Base-by-base conservation (phyloP, 2,113 vertebrate species). In the Chrysochloris asiatica region DNA sequence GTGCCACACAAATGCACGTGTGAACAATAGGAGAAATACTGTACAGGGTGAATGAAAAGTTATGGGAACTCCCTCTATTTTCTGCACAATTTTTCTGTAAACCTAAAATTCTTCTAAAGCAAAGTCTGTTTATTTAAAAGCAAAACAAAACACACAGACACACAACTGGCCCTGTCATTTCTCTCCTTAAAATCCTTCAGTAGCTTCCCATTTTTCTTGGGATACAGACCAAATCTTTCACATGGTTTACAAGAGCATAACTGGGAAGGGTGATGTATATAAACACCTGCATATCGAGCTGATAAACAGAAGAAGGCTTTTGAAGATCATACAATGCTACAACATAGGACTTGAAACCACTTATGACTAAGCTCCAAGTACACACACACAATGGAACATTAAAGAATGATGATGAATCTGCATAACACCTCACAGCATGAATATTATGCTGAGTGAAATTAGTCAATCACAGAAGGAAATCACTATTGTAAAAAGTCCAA, bases 201-300 rank as follows among this genome's bases (percentile, higher is more conserved):
- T 13, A 81, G 78, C n/a, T 19, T 77, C 28, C 52, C 73, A 24
- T 71, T 94, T 91, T 67, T 93, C 65, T 83, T 61, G 90, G 54
- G 43, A 81, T 84, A 84, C 71, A 87, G 80, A n/a, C 22, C 26
- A 48, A 75, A 54, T 80, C 80, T 91, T 92, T 75, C 59, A 24
- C 47, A 69, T 10, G n/a, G 38, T 47, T 47, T 91, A 67, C 63
- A 63, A 93, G 72, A 76, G 56, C 72, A 24, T 52, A 82, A 65
- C 47, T 33, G 41, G 76, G 21, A 71, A 86, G 71, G 61, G 52
- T 17, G 24, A 86, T 30, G 30, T 28, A 50, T 38, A 69, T 47
- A 72, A 81, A 65, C 30, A 50, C 13, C 3, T 84, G 61, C 38
- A 26, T 43, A 77, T 47, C 30, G 56, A 79, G 43, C 26, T 90